These are phyloP conservation scores for Nothoprocta pentlandii DNA, from an alignment of 2,113 vertebrate species.

Conservation along the genomic window DNA sequence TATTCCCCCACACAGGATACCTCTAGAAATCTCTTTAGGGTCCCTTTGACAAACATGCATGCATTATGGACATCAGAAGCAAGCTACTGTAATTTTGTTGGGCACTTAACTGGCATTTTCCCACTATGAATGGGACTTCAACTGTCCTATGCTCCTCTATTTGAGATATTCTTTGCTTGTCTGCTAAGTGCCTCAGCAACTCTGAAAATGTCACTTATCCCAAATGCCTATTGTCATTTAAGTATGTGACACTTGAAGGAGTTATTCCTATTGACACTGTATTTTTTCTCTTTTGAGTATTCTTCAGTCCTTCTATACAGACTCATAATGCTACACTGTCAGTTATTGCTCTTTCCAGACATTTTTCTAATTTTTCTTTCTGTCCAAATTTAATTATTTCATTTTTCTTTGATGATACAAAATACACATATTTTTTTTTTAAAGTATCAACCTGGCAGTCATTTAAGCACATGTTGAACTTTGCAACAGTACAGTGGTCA, in stretches of 20 bases:
- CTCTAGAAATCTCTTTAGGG: background rate
- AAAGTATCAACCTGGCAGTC: background rate
- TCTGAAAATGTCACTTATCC: background rate
- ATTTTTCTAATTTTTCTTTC: background rate
- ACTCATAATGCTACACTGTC: background rate
- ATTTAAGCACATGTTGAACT: background rate
- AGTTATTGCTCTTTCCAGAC: background rate
- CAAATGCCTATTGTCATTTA: background rate
- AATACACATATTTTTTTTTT: background rate
- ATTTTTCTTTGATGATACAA: background rate
- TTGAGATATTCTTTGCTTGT: background rate
- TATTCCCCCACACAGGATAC: background rate
- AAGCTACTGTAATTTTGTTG: background rate
- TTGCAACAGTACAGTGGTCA: background rate
- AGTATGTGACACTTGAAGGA: background rate
- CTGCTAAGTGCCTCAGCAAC: background rate
- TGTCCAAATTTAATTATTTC: background rate
- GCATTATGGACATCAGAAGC: background rate
- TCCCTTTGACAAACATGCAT: background rate
- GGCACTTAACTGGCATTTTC: background rate
- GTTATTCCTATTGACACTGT: background rate
- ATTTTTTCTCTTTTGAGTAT: background rate
- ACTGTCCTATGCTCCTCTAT: fast-evolving
- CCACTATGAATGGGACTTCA: background rate
- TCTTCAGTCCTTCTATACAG: background rate